A percentile compares a stretch with the other conserved stretches of the same genome.
Conservation (phyloP, 2,113 vertebrate genomes). For the Phalacrocorax carbo region DNA sequence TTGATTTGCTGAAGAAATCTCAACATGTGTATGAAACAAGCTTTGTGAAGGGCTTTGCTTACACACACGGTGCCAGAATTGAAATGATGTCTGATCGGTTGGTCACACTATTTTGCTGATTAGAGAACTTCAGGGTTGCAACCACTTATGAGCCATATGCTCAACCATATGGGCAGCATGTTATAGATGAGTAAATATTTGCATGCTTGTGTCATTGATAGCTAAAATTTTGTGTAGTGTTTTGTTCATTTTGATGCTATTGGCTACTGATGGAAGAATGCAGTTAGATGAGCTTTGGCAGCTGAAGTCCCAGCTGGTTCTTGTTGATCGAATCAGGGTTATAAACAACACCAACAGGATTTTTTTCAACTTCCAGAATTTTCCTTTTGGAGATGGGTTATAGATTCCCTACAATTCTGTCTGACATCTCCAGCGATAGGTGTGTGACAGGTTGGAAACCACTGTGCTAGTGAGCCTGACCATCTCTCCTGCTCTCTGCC, state of each 20-base stretch:
- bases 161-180: rapidly evolving
- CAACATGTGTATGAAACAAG: background rate
- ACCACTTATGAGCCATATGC: background rate
- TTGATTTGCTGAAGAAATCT: background rate
- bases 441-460: background rate
- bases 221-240: background rate
- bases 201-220: background rate
- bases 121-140: background rate
- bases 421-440: background rate
- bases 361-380: background rate
- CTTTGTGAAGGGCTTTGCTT: background rate
- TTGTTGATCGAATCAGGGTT: background rate
- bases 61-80: background rate
- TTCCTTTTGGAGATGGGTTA: background rate
- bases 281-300: background rate
- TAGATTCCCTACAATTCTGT: background rate
- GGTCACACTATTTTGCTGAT: background rate
- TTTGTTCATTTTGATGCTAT: background rate
- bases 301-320: background rate
- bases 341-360: background rate
- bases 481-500: background rate
- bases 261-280: background rate
- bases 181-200: background rate
- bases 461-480: background rate
- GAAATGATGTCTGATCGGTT: background rate